These are phyloP conservation scores for Blera fallax DNA, from an alignment of 2,888 invertebrate genomes.

Conservation along the genomic window DNA sequence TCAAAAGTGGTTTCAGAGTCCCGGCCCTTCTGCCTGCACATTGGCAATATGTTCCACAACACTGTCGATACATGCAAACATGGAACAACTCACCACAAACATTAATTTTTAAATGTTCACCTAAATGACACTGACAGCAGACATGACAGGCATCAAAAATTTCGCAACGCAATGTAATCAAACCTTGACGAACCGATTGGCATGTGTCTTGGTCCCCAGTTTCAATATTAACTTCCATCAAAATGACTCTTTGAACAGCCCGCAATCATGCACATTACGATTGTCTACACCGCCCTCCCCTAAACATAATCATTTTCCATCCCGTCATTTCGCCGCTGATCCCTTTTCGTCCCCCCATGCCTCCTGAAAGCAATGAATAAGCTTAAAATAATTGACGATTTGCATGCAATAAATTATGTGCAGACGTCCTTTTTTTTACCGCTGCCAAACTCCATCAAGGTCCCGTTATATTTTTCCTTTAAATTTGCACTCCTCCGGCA, in stretches of 20 bases:
- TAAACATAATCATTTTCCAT: slow-evolving; percentile 5
- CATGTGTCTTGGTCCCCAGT: background rate
- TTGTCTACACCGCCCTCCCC: background rate
- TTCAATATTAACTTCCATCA: background rate
- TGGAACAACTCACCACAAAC: no score
- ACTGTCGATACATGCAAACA: no score
- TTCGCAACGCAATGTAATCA: slow-evolving; percentile 2
- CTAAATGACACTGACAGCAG: slow-evolving; percentile 24
- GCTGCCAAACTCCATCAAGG: background rate
- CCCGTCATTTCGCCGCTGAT: background rate
- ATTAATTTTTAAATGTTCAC: background rate
- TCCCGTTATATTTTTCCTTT: background rate
- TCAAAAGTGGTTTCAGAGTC: no score
- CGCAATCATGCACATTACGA: slow-evolving; percentile 5
- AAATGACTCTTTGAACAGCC: slow-evolving; percentile 10
- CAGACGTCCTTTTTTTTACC: background rate
- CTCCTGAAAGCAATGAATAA: slow-evolving; percentile 28
- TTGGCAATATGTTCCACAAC: no score
- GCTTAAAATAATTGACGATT: slow-evolving; percentile 58
- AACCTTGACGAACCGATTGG: background rate
- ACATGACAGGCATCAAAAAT: background rate
- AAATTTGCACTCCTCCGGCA: background rate
- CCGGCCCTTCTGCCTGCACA: no score
- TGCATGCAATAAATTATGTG: slow-evolving; percentile 62
- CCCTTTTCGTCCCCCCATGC: background rate